A percentile compares a stretch with the other conserved stretches of the same genome.
Conservation (phyloP, 1,140 invertebrate genomes). For the Brachionus calyciflorus region DNA sequence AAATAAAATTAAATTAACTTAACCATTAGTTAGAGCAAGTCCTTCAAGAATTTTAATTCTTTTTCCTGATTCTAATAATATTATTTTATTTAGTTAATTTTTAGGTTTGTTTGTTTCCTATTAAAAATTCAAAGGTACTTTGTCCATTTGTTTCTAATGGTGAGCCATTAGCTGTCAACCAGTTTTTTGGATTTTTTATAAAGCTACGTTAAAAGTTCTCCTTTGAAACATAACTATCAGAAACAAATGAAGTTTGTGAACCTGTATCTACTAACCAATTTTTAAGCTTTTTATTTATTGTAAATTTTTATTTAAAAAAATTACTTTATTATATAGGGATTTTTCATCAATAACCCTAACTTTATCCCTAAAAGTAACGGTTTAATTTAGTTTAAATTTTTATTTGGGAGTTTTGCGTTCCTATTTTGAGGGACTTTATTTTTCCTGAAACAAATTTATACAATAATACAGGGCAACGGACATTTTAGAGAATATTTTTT, state of each 20-base stretch:
- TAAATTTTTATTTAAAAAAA: too few species aligned
- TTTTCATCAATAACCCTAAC: too few species aligned
- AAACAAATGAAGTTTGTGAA: slow-evolving; percentile 2
- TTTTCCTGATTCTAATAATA: background rate
- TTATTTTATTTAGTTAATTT: background rate
- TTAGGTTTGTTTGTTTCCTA: background rate
- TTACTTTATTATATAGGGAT: too few species aligned
- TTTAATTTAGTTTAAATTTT: too few species aligned
- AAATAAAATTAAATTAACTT: background rate
- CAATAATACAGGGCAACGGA: too few species aligned
- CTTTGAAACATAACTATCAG: background rate
- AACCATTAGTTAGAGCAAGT: background rate
- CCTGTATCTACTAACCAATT: background rate
- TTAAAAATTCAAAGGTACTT: background rate
- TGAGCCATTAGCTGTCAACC: slow-evolving; percentile 11
- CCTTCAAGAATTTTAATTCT: background rate
- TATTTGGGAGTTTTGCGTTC: too few species aligned
- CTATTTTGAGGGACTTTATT: too few species aligned
- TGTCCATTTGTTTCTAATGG: background rate
- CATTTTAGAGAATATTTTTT: too few species aligned
- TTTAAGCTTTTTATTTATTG: background rate
- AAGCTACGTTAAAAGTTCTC: background rate
- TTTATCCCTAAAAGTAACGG: too few species aligned
- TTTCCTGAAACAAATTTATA: too few species aligned
- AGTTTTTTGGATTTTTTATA: background rate